These are phyloP conservation scores for Poeciliopsis presidionis DNA, from an alignment of 2,797 vertebrate species.

Conservation along the genomic window DNA sequence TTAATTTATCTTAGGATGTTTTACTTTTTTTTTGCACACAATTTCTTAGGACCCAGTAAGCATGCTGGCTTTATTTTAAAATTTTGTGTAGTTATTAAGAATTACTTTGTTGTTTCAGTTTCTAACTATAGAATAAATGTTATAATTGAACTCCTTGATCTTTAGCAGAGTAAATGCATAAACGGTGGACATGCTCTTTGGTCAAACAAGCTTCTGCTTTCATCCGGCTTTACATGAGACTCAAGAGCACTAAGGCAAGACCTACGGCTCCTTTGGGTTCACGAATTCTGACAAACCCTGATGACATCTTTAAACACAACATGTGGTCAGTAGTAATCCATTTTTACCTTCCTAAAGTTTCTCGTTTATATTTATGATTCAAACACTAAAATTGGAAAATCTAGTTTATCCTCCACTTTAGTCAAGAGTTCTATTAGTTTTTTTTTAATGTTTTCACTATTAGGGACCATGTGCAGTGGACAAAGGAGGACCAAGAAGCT, in stretches of 20 bases:
- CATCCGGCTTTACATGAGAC: constrained; percentile 69
- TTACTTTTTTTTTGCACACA: neutral
- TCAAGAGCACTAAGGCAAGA: constrained; percentile 70
- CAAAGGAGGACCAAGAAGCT: constrained; percentile 84
- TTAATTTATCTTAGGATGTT: neutral
- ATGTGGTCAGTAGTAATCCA: constrained; percentile 74
- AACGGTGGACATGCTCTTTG: constrained; percentile 35
- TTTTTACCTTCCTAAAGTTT: neutral
- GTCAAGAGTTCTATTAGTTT: neutral
- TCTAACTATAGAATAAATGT: constrained; percentile 4
- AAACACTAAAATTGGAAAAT: neutral
- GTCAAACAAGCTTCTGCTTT: constrained; percentile 69
- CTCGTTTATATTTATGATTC: neutral
- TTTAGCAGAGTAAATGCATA: constrained; percentile 69
- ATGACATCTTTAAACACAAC: constrained; percentile 82
- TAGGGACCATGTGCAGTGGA: constrained; percentile 95
- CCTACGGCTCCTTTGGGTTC: constrained; percentile 88
- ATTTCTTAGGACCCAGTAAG: neutral
- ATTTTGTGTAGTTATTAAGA: neutral
- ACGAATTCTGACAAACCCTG: constrained; percentile 85
- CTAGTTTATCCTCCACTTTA: neutral
- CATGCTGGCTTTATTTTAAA: neutral
- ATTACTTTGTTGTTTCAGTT: neutral
- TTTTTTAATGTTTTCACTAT: constrained; percentile 22
- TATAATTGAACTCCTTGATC: constrained; percentile 11